These are phyloP conservation scores for Chrysocyon brachyurus DNA, from an alignment of 2,797 vertebrate genomes.

Conservation along the genomic window DNA sequence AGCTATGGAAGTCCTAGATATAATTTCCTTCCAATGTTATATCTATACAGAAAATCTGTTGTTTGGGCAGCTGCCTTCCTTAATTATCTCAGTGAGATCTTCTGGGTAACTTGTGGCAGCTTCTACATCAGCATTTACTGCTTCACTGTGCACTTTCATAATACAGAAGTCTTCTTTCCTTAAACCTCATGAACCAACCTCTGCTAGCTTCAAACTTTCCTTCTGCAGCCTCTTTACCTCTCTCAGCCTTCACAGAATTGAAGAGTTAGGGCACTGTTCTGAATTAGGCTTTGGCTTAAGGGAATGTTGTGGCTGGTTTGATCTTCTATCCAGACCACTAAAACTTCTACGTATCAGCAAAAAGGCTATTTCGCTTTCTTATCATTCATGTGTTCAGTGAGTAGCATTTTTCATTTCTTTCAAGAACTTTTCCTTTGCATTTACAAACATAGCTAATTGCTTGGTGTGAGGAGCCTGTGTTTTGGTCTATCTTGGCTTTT, in stretches of 20 bases:
- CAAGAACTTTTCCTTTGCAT: not conserved
- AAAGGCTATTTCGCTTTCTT: not conserved
- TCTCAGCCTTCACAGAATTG: not conserved
- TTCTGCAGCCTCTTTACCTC: not conserved
- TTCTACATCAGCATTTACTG: not conserved
- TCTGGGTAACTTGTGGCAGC: not conserved
- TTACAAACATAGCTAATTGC: not conserved
- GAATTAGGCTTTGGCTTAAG: not conserved
- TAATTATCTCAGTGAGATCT: not conserved
- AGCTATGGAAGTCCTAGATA: not conserved
- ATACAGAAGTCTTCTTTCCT: not conserved
- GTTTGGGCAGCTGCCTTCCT: not conserved
- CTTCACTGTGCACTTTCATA: not conserved
- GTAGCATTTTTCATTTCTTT: not conserved
- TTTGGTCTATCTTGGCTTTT: not conserved
- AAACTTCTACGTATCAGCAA: not conserved
- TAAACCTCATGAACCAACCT: not conserved
- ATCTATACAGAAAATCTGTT: not conserved
- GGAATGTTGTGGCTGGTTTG: not conserved
- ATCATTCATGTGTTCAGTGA: not conserved
- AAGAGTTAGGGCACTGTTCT: not conserved
- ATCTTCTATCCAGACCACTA: not conserved
- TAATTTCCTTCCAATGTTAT: not conserved
- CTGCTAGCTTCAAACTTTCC: not conserved
- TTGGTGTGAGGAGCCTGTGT: not conserved